phyloP scores from a whole-genome alignment of 2,113 vertebrate species.

The Setophaga coronata region DNA sequence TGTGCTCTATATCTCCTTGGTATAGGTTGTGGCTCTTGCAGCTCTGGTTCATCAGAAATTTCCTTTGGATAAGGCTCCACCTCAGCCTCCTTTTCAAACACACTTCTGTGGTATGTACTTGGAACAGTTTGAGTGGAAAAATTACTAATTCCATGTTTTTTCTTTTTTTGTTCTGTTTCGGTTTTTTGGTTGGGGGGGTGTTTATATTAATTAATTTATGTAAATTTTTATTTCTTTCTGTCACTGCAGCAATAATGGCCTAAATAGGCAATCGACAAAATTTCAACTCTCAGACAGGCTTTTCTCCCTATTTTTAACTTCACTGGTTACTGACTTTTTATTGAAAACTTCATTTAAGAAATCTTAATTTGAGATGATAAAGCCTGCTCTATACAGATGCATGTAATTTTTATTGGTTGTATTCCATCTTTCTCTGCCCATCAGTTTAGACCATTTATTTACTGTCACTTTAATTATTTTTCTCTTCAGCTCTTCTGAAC shows the following conservation, averaged over 20 bases:
- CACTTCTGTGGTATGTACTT: conserved; percentile 90
- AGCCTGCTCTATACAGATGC: not conserved
- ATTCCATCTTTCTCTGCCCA: not conserved
- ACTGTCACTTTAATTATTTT: not conserved
- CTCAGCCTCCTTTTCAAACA: conserved; percentile 88
- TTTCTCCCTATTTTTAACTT: not conserved
- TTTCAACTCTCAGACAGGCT: not conserved
- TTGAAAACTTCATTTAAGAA: not conserved
- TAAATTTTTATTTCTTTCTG: not conserved
- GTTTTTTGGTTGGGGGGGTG: accelerated
- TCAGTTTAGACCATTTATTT: not conserved
- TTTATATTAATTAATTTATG: not conserved
- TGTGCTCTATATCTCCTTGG: not conserved
- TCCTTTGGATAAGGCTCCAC: conserved; percentile 90
- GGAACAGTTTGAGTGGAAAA: not conserved
- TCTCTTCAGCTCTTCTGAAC: not conserved
- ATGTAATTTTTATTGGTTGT: not conserved
- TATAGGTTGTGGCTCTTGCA: conserved; percentile 87
- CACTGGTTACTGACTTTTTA: not conserved
- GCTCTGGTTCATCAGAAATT: conserved; percentile 88
- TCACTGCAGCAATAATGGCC: not conserved
- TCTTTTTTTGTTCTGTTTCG: not conserved
- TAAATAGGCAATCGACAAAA: not conserved
- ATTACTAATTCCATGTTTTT: accelerated
- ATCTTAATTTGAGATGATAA: not conserved